phyloP scores from a whole-genome alignment of 2,888 invertebrate species.

The Leptopilina drosophilae region DNA sequence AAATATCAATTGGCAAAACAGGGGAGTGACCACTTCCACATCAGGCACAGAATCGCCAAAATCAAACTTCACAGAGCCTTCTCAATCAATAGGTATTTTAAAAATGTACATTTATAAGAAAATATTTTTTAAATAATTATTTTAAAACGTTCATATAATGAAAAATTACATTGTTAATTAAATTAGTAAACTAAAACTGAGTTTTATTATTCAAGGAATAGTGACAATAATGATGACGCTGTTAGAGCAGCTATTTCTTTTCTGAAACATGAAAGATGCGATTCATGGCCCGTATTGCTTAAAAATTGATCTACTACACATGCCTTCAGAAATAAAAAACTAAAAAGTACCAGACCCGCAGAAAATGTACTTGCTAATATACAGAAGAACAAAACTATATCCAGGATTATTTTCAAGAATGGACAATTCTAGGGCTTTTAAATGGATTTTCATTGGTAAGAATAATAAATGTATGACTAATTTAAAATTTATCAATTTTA shows the following conservation, averaged over 20 bases:
- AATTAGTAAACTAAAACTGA: too few relatives aligned
- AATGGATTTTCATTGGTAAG: too few relatives aligned
- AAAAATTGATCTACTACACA: neutral
- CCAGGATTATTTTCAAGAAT: too few relatives aligned
- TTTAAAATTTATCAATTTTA: too few relatives aligned
- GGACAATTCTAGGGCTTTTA: too few relatives aligned
- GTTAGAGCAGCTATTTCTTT: conserved; percentile 3
- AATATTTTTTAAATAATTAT: too few relatives aligned
- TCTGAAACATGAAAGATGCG: conserved; percentile 18
- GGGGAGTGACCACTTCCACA: neutral
- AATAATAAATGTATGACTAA: too few relatives aligned
- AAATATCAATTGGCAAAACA: neutral
- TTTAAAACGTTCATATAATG: too few relatives aligned
- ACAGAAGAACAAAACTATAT: too few relatives aligned
- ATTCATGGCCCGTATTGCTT: conserved; percentile 7
- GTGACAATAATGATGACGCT: neutral
- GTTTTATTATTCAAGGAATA: neutral
- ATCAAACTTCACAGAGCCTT: neutral
- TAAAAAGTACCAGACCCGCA: neutral
- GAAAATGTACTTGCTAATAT: too few relatives aligned
- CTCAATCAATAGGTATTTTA: neutral
- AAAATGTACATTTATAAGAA: too few relatives aligned
- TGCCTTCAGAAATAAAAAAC: neutral
- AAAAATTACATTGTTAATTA: too few relatives aligned
- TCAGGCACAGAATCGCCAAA: neutral